Evolutionary conservation across 2,888 invertebrate genomes (phyloP).

Genomic region (Andrena minutula): DNA sequence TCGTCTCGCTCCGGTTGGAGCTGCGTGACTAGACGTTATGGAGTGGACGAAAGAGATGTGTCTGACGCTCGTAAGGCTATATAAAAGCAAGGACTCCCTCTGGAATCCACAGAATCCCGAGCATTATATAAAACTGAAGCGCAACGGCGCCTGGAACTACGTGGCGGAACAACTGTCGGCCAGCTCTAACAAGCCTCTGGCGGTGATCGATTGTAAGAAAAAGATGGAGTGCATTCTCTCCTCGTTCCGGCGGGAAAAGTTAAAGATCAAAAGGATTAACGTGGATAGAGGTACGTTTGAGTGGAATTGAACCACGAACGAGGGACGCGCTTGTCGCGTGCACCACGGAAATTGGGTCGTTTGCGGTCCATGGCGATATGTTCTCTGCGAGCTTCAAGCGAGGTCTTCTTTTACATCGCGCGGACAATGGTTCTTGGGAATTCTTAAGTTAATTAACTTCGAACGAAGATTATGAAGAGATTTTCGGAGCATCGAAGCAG

Average conservation of each 20-base stretch:
- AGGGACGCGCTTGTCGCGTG: not conserved
- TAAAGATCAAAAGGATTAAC: not conserved
- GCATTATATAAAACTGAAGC: not conserved
- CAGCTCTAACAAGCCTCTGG: not conserved
- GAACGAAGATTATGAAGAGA: no score
- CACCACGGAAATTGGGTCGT: not conserved
- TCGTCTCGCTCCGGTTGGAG: not conserved
- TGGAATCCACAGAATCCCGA: not conserved
- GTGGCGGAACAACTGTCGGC: slow-evolving; percentile 1
- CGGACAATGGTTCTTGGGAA: no score
- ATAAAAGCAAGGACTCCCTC: not conserved
- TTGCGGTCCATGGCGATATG: no score
- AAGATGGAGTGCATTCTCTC: not conserved
- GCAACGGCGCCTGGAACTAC: not conserved
- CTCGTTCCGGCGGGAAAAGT: not conserved
- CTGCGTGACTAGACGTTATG: not conserved
- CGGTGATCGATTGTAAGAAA: not conserved
- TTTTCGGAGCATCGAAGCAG: no score
- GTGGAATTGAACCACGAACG: not conserved
- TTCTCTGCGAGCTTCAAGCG: no score
- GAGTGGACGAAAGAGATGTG: not conserved
- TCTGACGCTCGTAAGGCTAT: not conserved
- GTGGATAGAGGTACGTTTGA: slow-evolving; percentile 11
- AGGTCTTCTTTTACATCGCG: no score
- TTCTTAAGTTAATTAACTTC: no score